phyloP scores from a whole-genome alignment of 2,113 vertebrate species.

The Strigops habroptila region DNA sequence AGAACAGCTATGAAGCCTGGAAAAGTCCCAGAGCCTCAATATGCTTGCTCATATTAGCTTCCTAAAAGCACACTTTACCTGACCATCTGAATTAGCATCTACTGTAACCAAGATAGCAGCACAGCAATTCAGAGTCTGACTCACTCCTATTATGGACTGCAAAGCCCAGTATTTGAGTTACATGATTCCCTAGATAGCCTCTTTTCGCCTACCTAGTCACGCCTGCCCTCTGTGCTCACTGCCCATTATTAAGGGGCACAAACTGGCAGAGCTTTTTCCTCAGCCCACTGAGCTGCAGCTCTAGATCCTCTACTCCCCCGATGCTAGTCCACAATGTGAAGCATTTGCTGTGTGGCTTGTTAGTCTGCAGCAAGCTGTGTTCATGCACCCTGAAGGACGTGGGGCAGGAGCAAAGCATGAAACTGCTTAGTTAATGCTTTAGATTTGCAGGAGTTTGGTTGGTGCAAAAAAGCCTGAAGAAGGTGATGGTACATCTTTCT shows the following conservation, averaged over 20 bases:
- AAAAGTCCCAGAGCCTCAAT: neutral
- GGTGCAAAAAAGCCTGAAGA: neutral
- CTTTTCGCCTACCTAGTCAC: neutral
- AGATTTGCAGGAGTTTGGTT: neutral
- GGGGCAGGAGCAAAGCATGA: neutral
- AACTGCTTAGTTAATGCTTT: neutral
- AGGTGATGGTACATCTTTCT: neutral
- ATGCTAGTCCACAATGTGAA: neutral
- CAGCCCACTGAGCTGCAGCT: conserved; percentile 30
- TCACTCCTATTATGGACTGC: neutral
- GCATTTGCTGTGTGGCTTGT: neutral
- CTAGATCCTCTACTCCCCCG: neutral
- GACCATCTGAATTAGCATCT: conserved; percentile 46
- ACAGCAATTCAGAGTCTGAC: neutral
- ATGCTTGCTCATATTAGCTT: neutral
- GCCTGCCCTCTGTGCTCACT: neutral
- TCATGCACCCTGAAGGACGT: neutral
- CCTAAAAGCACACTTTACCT: conserved; percentile 33
- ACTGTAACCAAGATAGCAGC: conserved; percentile 20
- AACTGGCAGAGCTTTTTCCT: conserved; percentile 3
- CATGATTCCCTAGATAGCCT: neutral
- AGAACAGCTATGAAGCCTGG: neutral
- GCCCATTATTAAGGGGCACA: neutral
- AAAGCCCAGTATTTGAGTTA: neutral
- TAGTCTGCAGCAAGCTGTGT: neutral